Base-by-base conservation (phyloP, 2,797 vertebrate species). In the Hafferia zeledoni region DNA sequence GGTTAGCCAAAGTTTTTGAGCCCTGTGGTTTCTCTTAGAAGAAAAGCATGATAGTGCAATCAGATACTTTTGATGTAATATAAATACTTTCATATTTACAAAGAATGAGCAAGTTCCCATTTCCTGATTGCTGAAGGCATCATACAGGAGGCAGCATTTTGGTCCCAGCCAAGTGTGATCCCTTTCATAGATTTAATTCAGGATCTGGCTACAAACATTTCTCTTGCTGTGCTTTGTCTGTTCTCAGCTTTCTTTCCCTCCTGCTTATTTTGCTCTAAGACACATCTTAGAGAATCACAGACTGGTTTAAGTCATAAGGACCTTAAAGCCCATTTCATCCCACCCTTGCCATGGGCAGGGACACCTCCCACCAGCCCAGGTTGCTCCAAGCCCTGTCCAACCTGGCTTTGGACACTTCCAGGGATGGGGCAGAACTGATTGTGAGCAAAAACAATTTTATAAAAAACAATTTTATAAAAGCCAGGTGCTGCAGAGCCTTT, bases 1-100 rank as follows among this genome's bases (percentile, higher is more conserved):
- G 94, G 94, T 95, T 95, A 95, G 91, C 91, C 96, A 93, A 84
- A 95, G 93, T 78, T 95, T 86, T 74, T 72, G 55, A 35, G 90
- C 43, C 84, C 93, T 89, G 76, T 28, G 46, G 41, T 93, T 87
- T 91, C 28, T 95, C 91, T 84, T 70, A 59, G 77, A 72, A 90
- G 63, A 17, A 89, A 89, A 85, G 27, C 69, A 13, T 1, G 55
- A 67, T 57, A 56, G 43, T 31, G 31, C 53, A 83, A 84, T 67
- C 33, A 47, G 80, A 91, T 31, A 41, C 39, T 76, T 90, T 60
- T 90, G 80, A 82, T 84, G 74, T 49, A 69, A 13, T 67, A 37
- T 41, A 91, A 96, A 95, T 88, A 69, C 44, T 79, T 81, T 44
- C 63, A 49, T 86, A 90, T 91, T 93, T 86, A n/a, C 47, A 63